Evolutionary conservation across 2,113 vertebrate genomes (phyloP), one percentile per base, ranked within the genome.

Genomic region (Naja naja): DNA sequence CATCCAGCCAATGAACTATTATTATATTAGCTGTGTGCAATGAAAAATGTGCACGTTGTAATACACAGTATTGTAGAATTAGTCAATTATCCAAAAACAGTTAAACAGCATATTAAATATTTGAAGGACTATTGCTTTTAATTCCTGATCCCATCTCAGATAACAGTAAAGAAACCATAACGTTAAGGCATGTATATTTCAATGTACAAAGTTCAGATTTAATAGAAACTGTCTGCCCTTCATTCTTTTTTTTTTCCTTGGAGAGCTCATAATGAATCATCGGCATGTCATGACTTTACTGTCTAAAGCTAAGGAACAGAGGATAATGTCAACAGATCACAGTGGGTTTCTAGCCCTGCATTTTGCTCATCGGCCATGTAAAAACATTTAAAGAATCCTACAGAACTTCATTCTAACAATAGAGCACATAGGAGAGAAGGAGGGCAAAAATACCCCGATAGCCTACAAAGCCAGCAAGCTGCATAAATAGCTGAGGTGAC

Each of bases 281-380:
- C n/a, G n/a, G n/a, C 98, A 99, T 69, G 98, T 98, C 97, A 98
- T 97, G 98, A 99, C 98, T 96, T 98, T 98, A 96, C 98, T 98
- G 97, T 99, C 99, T 92, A 98, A 98, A 97, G 98, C 99, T 99
- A 97, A 88, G 95, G 95, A 97, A 97, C 91, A 97, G 93, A 96
- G 96, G 93, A 96, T 85, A 96, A 94, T 60, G 95, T 97, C 96
- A 98, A 93, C 95, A 97, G 96, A 96, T 97, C 95, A 93, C 7
- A 89, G 95, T 69, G 91, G 96, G 5, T 22, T 92, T 93, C 94
- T 89, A n/a, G 25, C 92, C 94, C 88, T 89, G 94, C 94, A 91
- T 92, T 95, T 93, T 16, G 85, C 94, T 94, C 94, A 95, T 90
- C 96, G 96, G 94, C 94, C 94, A 74, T 91, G 93, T 95, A 91